Conservation (phyloP, 1,140 invertebrate genomes). For the Pogonomyrmex californicus region DNA sequence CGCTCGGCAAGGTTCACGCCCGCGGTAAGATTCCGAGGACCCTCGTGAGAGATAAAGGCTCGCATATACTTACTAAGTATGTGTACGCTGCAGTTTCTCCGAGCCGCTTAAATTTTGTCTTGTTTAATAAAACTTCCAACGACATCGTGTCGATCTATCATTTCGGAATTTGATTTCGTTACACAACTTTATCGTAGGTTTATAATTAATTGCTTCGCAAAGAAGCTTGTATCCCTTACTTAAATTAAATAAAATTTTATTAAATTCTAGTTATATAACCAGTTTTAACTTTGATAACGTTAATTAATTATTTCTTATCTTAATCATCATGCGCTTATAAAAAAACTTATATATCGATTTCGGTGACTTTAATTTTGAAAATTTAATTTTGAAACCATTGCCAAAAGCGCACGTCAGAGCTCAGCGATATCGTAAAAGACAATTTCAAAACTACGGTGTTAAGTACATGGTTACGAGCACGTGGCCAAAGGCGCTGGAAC, state of each 20-base stretch:
- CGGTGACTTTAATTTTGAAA: not conserved
- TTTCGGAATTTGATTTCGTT: not conserved
- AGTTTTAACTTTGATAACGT: not conserved
- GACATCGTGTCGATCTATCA: slow-evolving; percentile 34
- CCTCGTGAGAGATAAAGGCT: slow-evolving; percentile 80
- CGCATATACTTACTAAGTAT: slow-evolving; percentile 83
- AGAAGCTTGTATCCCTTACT: not conserved
- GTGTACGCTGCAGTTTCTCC: slow-evolving; percentile 69
- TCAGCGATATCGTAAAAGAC: slow-evolving; percentile 66
- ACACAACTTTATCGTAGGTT: not conserved
- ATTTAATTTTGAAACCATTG: not conserved
- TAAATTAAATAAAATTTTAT: not conserved
- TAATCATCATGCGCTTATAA: not conserved
- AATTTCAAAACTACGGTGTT: slow-evolving; percentile 84
- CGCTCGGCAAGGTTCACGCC: slow-evolving; percentile 78
- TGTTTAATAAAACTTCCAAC: slow-evolving; percentile 75
- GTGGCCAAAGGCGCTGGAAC: slow-evolving; percentile 85
- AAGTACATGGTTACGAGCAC: slow-evolving; percentile 83
- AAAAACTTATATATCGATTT: not conserved
- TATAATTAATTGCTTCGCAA: not conserved
- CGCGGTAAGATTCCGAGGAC: slow-evolving; percentile 82
- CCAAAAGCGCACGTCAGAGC: not conserved
- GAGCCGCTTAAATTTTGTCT: slow-evolving; percentile 77
- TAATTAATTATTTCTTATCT: not conserved
- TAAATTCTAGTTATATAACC: not conserved